These are phyloP conservation scores for Calyptomena viridis DNA, from an alignment of 2,113 vertebrate genomes.

Conservation along the genomic window DNA sequence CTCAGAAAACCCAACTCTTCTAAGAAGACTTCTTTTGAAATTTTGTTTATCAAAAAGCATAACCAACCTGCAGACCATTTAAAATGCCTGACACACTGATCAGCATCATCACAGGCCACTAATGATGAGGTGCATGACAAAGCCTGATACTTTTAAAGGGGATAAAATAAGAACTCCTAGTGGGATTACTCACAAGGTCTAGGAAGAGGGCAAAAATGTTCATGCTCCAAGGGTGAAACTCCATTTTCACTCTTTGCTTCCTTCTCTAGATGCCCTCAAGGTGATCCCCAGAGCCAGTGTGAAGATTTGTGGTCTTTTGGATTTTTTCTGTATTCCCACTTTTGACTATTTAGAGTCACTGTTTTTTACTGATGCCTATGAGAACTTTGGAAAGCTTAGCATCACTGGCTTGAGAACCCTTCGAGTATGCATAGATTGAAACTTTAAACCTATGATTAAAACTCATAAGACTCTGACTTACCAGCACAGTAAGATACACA, in stretches of 20 bases:
- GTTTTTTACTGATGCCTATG: background rate
- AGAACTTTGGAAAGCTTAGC: background rate
- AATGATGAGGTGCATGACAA: background rate
- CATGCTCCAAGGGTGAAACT: background rate
- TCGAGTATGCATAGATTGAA: background rate
- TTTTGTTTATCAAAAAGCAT: background rate
- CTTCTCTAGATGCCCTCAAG: background rate
- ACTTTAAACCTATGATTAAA: background rate
- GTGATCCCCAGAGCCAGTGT: background rate
- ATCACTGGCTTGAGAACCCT: background rate
- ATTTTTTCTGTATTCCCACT: background rate
- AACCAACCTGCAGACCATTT: background rate
- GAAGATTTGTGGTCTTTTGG: background rate
- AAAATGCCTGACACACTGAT: background rate
- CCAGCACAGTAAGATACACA: background rate
- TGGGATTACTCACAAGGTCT: background rate
- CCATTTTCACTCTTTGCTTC: background rate
- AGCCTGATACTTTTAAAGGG: background rate
- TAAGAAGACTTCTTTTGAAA: background rate
- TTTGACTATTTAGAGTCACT: background rate
- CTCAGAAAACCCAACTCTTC: background rate
- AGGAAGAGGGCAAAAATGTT: background rate
- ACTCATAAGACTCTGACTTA: background rate
- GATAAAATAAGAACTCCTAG: background rate
- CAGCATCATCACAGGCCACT: background rate